phyloP scores from a whole-genome alignment of 2,797 vertebrate species.

The Schizopygopsis pylzovi region DNA sequence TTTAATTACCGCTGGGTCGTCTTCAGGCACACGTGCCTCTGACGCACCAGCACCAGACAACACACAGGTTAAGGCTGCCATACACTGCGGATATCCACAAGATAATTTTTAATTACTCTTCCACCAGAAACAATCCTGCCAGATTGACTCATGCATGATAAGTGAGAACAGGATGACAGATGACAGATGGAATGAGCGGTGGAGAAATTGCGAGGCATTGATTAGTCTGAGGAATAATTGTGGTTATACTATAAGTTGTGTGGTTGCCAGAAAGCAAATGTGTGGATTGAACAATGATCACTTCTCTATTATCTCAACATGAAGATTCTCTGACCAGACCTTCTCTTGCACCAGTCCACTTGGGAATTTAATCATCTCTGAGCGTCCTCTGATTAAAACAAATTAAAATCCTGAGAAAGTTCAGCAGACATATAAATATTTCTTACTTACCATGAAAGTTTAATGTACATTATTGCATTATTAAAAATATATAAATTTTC shows the following conservation, averaged over 20 bases:
- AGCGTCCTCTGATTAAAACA: neutral
- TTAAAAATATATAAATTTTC: neutral
- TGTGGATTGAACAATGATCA: neutral
- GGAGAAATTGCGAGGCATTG: constrained; percentile 1
- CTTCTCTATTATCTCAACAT: neutral
- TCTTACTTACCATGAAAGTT: neutral
- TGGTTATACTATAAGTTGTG: constrained; percentile 14
- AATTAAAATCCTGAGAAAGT: neutral
- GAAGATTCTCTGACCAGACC: neutral
- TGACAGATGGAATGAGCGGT: constrained; percentile 21
- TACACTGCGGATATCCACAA: constrained; percentile 37
- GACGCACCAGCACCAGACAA: constrained; percentile 13
- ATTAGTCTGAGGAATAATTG: constrained; percentile 18
- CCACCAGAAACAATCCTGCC: constrained; percentile 32
- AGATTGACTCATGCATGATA: constrained; percentile 40
- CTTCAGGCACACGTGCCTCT: constrained; percentile 43
- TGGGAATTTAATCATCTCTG: neutral
- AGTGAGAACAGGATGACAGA: constrained; percentile 22
- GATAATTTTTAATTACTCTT: constrained; percentile 55
- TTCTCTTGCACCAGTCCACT: neutral
- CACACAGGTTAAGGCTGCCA: constrained; percentile 43
- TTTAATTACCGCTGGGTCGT: constrained; percentile 54
- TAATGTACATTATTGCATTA: neutral
- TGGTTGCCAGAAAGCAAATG: neutral
- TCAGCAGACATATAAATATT: neutral